Evolutionary conservation across 2,888 invertebrate species (phyloP).

Genomic region (Platynereis dumerilii): DNA sequence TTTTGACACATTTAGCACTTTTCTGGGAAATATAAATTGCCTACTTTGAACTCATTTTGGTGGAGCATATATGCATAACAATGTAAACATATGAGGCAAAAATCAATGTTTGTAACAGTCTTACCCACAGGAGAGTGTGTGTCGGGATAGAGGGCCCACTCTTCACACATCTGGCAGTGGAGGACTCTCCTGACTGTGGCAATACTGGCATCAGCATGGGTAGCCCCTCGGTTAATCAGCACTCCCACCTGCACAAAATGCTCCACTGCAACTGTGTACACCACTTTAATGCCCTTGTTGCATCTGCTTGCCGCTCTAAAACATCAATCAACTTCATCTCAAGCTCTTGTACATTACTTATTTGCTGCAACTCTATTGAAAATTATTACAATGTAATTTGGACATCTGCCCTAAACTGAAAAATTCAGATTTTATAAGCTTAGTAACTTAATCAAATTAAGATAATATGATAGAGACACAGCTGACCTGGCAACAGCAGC

Average conservation of each 20-base stretch:
- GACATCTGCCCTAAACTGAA: no score
- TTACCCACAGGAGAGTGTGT: slow-evolving; percentile 46
- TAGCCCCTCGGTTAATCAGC: slow-evolving; percentile 44
- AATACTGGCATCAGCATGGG: slow-evolving; percentile 42
- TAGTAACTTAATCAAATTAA: no score
- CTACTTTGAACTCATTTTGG: no score
- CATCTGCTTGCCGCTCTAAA: slow-evolving; percentile 51
- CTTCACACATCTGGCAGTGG: slow-evolving; percentile 58
- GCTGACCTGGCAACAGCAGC: slow-evolving; percentile 48
- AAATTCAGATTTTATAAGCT: no score
- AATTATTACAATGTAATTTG: no score
- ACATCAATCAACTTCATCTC: not conserved
- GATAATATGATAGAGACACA: no score
- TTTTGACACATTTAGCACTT: no score
- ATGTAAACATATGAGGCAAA: no score
- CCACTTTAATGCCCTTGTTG: slow-evolving; percentile 53
- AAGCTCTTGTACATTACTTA: not conserved
- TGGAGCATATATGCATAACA: no score
- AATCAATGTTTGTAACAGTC: no score
- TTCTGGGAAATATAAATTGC: no score
- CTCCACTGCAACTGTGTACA: slow-evolving; percentile 46
- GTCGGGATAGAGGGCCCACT: slow-evolving; percentile 46
- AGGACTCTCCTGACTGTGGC: slow-evolving; percentile 42
- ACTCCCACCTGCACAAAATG: slow-evolving; percentile 52
- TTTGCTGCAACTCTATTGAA: slow-evolving; percentile 1